Evolutionary conservation across 2,797 vertebrate genomes (phyloP).

Genomic region (Hypotaenidia okinawae): DNA sequence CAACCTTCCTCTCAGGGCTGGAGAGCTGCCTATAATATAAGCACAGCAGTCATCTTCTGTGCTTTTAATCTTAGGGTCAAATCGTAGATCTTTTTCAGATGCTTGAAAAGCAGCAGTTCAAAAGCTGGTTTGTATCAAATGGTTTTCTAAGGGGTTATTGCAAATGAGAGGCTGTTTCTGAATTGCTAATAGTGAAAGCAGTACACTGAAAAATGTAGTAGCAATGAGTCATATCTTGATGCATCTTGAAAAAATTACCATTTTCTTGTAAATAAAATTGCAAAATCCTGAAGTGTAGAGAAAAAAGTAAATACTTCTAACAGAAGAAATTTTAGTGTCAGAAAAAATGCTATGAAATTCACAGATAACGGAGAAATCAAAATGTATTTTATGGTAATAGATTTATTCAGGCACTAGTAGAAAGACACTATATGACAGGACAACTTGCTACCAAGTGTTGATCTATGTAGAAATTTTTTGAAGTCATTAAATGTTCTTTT

Average conservation of each 20-base stretch:
- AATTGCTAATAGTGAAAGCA: neutral
- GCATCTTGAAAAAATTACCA: neutral
- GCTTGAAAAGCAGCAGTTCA: neutral
- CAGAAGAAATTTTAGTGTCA: neutral
- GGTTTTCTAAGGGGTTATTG: neutral
- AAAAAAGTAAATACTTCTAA: neutral
- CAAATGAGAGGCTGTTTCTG: neutral
- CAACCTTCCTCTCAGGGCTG: neutral
- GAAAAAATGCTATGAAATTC: neutral
- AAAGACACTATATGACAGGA: neutral
- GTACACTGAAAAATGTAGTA: neutral
- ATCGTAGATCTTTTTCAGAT: constrained; percentile 37
- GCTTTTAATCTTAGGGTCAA: constrained; percentile 4
- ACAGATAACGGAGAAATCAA: neutral
- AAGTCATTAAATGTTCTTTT: neutral
- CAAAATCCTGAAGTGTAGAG: neutral
- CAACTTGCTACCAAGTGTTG: neutral
- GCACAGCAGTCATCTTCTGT: neutral
- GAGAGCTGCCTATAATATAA: constrained; percentile 2
- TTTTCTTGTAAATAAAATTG: constrained; percentile 20
- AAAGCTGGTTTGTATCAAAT: neutral
- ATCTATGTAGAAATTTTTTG: neutral
- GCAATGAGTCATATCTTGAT: neutral
- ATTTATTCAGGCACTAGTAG: neutral
- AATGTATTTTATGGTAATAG: neutral